Evolutionary conservation across 2,797 vertebrate genomes (phyloP).

Genomic region (Eupleurogrammus muticus): DNA sequence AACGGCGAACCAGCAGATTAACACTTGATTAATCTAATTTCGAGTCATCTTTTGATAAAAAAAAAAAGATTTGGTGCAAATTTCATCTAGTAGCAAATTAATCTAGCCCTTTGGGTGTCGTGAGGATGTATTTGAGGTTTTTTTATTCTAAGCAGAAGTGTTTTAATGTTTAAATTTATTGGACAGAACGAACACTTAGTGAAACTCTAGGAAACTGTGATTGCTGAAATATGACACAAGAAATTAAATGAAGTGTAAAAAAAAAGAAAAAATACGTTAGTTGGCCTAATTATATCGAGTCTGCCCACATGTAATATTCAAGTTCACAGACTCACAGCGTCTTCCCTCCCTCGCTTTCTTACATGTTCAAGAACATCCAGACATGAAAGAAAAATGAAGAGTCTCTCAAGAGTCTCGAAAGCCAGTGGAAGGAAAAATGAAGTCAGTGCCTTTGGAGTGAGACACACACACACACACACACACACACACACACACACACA

Average conservation of each 20-base stretch:
- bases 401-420: conserved; percentile 40
- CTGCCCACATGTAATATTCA: conserved; percentile 24
- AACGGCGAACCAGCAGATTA: not conserved
- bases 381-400: conserved; percentile 38
- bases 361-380: conserved; percentile 30
- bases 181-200: too few species aligned
- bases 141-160: too few species aligned
- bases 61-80: too few species aligned
- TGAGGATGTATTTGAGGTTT: too few species aligned
- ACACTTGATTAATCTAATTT: not conserved
- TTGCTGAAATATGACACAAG: too few species aligned
- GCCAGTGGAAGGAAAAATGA: conserved; percentile 41
- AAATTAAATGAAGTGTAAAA: not conserved
- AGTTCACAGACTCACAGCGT: conserved; percentile 13
- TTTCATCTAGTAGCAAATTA: too few species aligned
- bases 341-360: not conserved
- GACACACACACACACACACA: conserved; percentile 26
- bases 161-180: too few species aligned
- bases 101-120: too few species aligned
- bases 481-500: too few species aligned
- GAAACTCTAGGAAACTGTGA: too few species aligned
- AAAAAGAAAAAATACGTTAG: not conserved
- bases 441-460: conserved; percentile 38
- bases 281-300: not conserved
- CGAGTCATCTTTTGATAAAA: too few species aligned